These are phyloP conservation scores for Actias luna DNA, from an alignment of 2,888 invertebrate species.

Conservation along the genomic window DNA sequence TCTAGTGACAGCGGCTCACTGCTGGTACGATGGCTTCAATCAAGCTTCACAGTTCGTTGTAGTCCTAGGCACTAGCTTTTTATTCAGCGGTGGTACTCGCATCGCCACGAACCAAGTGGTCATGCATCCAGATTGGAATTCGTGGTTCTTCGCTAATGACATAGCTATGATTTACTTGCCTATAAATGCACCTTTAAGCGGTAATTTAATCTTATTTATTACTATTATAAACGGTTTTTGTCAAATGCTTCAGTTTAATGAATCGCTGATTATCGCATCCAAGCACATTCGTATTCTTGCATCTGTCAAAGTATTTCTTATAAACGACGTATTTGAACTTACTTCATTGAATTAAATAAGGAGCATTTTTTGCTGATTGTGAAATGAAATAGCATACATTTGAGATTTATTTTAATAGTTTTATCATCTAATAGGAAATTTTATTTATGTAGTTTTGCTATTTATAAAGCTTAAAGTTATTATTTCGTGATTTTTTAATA, in stretches of 20 bases:
- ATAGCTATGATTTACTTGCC: conserved; percentile 39
- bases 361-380: too few relatives aligned
- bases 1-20: conserved; percentile 46
- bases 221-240: background rate
- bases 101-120: conserved; percentile 34
- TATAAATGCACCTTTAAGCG: conserved; percentile 28
- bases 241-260: background rate
- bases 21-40: conserved; percentile 41
- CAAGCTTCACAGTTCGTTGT: conserved; percentile 39
- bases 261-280: background rate
- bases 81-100: conserved; percentile 44
- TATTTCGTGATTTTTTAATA: background rate
- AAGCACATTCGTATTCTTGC: background rate
- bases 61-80: conserved; percentile 39
- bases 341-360: background rate
- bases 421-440: too few relatives aligned
- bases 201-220: conserved; percentile 25
- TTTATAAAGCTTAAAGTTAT: background rate
- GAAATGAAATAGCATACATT: too few relatives aligned
- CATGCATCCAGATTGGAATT: conserved; percentile 38
- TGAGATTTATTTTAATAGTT: too few relatives aligned
- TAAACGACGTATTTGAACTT: background rate
- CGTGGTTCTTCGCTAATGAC: conserved; percentile 33
- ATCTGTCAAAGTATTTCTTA: background rate
- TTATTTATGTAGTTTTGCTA: too few relatives aligned